Evolutionary conservation across 2,797 vertebrate species (phyloP).

Genomic region (Sebastes trivittatus): DNA sequence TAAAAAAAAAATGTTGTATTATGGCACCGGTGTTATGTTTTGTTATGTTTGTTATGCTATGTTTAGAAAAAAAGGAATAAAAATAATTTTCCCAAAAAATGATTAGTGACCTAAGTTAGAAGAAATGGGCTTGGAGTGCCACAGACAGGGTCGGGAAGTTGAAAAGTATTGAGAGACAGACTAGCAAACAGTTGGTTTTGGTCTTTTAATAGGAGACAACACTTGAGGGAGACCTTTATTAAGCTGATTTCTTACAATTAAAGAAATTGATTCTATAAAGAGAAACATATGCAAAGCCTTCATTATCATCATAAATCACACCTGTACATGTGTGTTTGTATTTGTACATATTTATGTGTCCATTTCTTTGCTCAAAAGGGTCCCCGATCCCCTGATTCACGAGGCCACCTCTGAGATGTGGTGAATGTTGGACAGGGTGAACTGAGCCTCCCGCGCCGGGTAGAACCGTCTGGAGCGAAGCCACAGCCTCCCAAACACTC

Average conservation of each 20-base stretch:
- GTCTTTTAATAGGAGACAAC: neutral
- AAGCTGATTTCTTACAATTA: constrained; percentile 35
- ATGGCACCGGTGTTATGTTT: too few relatives aligned
- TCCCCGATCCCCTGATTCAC: constrained; percentile 49
- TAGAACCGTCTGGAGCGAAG: constrained; percentile 81
- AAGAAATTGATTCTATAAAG: neutral
- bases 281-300: constrained; percentile 11
- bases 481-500: constrained; percentile 82
- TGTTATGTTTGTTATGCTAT: too few relatives aligned
- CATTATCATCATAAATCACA: constrained; percentile 20
- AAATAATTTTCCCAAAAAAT: accelerated
- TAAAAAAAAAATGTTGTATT: too few relatives aligned
- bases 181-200: neutral
- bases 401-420: constrained; percentile 85
- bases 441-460: constrained; percentile 79
- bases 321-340: neutral
- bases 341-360: constrained; percentile 17
- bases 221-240: constrained; percentile 50
- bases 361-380: neutral
- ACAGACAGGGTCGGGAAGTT: too few relatives aligned
- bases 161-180: neutral
- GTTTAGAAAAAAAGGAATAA: too few relatives aligned
- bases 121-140: too few relatives aligned
- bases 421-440: constrained; percentile 85
- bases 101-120: too few relatives aligned